Evolutionary conservation across 35 echinoderm and acorn worm genomes (phyloP), one percentile per base, ranked within the genome.

Genomic region (Apostichopus parvimensis): DNA sequence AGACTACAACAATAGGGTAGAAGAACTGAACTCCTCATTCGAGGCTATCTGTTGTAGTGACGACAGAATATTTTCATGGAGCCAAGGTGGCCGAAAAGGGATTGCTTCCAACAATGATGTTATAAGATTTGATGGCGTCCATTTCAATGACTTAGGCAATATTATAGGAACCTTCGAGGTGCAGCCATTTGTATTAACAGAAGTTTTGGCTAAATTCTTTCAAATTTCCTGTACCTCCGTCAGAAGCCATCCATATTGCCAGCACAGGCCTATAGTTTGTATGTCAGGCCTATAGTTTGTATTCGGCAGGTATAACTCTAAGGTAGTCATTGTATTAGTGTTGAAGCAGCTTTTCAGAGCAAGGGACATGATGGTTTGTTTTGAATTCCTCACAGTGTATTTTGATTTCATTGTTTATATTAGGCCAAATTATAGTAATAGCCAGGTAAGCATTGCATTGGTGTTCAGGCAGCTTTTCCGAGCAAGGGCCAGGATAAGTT

Each of bases 1-100:
- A 68, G 60, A 87, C 53, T 87, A 87, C 21, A 87, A 87, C 73
- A 18, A 87, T 9, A 65, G 59, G 86, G 85, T 87, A 23, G 85
- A 87, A 14, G 28, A 5, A 7, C 70, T 87, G 20, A 87, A 87
- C 34, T 87, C 85, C 59, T 64, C 85, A 8, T 87, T 87, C 34
- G 59, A 64, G 65, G 59, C 13, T 15, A 10, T 87, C 10, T 87
- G 85, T 68, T 56, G 59, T 68, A 23, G 85, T 66, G 57, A 87
- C 21, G 20, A 6, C 13, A 64, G 70, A 68, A 72, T 87, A 7
- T 17, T 10, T n/a, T 34, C 26, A 12, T 87, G 85, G 58, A 57
- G 28, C 18, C 85, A 87, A 60, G 28, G 5, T 72, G 85, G 85
- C 22, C 57, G 56, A 60, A 87, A 87, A 60, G 60, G 60, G 20